Evolutionary conservation across 2,888 invertebrate species (phyloP), one percentile per base, ranked within the genome.

Genomic region (Drosophila incognita): DNA sequence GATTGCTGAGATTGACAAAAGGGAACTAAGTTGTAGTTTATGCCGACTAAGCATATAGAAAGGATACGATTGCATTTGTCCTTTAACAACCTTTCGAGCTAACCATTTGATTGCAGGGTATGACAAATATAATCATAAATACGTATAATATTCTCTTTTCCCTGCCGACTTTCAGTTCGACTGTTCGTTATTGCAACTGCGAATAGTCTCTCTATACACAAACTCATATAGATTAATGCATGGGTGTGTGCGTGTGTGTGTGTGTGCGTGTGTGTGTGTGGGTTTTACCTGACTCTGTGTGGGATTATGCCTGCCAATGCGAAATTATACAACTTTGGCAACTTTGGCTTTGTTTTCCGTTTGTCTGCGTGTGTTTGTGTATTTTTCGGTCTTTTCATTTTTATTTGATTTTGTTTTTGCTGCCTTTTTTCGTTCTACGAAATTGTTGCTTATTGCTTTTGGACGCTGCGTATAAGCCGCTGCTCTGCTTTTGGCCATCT

Each of bases 391-490:
- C 53, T 60, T 66, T 64, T 57, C 57, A 57, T 54, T 63, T 69
- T 63, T 61, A 40, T 61, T 48, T 62, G 54, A 51, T 53, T 58
- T 57, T 46, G 15, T 64, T 65, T 29, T 69, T 65, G 31, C 65
- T 60, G 60, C 42, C 52, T 60, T 36, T 54, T 87, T 70, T 71
- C 70, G 69, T 82, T 79, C 90, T 69, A 69, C 76, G 80, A 79
- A 82, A 83, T 81, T 82, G 81, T 85, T 89, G 81, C 88, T 90
- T 86, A 89, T 88, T 89, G 89, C 89, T 86, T 86, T 90, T 88
- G 66, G 73, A 40, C 72, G 63, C 65, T 61, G 54, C 68, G 59
- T 48, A 29, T 71, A 60, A 80, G 69, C 82, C 68, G 71, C 58
- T 69, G 69, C 81, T 66, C 53, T 36, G 40, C 48, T 24, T 40